Evolutionary conservation across 2,888 invertebrate species (phyloP), one percentile per base, ranked within the genome.

Genomic region (Thymelicus lineola): DNA sequence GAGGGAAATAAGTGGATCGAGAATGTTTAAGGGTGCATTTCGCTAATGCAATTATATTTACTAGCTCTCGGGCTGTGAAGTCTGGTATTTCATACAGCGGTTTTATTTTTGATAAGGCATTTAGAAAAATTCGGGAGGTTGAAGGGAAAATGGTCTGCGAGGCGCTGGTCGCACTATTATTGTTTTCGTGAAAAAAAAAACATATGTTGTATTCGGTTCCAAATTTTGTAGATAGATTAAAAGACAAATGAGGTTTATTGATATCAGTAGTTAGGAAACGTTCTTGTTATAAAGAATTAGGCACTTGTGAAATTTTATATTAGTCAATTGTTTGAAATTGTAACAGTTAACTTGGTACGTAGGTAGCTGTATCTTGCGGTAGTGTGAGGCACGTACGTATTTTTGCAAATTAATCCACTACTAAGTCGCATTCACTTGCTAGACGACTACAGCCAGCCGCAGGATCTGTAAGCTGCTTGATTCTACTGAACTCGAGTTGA

Each of bases 111-210:
- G 71, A 71, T 71, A 64, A 73, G 66, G 48, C 61, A 73, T 66
- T 72, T 75, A 80, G 60, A 20, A 66, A 50, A 76, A 71, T 75
- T 79, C 48, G 50, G 72, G 67, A 62, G 73, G 74, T 58, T 71
- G 70, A 9, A 60, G 70, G 60, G 65, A 74, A 72, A 73, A 71
- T 76, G 73, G 76, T 74, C 74, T 73, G 71, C 71, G 72, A 79
- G 80, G 88, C 90, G 88, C 88, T 86, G 88, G 88, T 83, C 89
- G 89, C 89, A 81, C 73, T 76, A 77, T 81, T 82, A 10, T 42
- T 73, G 75, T 82, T 81, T 80, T 80, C 75, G 35, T 73, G 73
- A 76, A 79, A 80, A 81, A 80, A 74, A 79, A 80, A 81, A 80
- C 74, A 59, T 70, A 70, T 42, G 42, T 70, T 53, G 67, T 62